Base-by-base conservation (phyloP, 2,113 vertebrate genomes). In the Acanthisitta chloris region DNA sequence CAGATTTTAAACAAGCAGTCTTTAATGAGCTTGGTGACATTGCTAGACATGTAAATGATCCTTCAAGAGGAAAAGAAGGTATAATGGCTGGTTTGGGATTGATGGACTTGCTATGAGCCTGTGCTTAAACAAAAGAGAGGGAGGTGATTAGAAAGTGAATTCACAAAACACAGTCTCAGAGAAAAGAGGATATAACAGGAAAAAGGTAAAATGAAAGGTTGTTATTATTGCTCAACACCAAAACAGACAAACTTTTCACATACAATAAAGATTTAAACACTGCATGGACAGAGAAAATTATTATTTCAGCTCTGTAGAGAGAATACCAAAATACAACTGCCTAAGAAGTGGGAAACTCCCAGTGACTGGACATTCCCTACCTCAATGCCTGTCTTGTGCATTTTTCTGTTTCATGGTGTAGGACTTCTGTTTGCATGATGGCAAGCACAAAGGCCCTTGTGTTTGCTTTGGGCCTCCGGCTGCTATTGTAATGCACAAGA, bases 11-110 rank as follows among this genome's bases (percentile, higher is more conserved):
- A 95, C 34, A 91, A 69, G 72, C 31, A 38, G 49, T 62, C 52
- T 97, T 91, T 72, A 73, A 81, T 70, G 26, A 94, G 46, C 79
- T 78, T 82, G 52, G 24, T 88, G 86, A 95, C 45, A 69, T 79
- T 71, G 66, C 34, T 88, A 64, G 31, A 72, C 57, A 72, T 6
- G 40, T 59, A 95, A 91, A 45, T 46, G 42, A 84, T 81, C 45
- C 7, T 25, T 67, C 18, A 67, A 17, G 48, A 77, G 20, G 4
- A 12, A 31, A 43, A 40, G 57, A 62, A 45, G 3, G 7, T 25
- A 5, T 55, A 76, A 55, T 24, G 59, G 24, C 28, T 71, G 21
- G 8, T 48, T 42, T 86, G 38, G 33, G 45, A 51, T 13, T 86
- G 70, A 46, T 24, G 23, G 57, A 66, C 28, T 83, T 79, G 11